Evolutionary conservation across 2,113 vertebrate genomes (phyloP).

Genomic region (Thunnus thynnus): DNA sequence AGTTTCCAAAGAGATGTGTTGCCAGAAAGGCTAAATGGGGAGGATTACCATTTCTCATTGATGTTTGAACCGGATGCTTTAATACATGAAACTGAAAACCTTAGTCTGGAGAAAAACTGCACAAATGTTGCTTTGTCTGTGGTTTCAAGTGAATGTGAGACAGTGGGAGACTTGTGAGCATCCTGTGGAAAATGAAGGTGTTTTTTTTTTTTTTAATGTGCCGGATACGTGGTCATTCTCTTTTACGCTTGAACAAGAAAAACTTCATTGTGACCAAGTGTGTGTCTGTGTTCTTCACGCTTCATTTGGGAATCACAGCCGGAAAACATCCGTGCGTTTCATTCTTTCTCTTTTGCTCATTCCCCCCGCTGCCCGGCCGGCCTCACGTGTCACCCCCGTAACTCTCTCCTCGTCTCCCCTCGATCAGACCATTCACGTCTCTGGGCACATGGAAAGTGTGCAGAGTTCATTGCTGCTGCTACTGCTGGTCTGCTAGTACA

Average conservation of each 20-base stretch:
- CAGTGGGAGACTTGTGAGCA: not conserved
- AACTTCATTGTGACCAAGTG: slow-evolving; percentile 40
- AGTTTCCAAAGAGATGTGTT: not conserved
- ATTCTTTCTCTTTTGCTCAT: slow-evolving; percentile 34
- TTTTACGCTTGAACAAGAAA: slow-evolving; percentile 20
- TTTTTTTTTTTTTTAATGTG: not conserved
- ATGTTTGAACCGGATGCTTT: slow-evolving; percentile 23
- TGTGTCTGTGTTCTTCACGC: slow-evolving; percentile 64
- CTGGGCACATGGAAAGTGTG: slow-evolving; percentile 43
- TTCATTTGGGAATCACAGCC: slow-evolving; percentile 67
- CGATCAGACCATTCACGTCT: slow-evolving; percentile 41
- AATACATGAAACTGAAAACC: slow-evolving; percentile 14
- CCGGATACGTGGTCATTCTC: not conserved
- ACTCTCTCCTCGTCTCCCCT: slow-evolving; percentile 36
- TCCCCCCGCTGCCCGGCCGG: slow-evolving; percentile 10
- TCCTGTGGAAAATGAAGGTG: slow-evolving; percentile 8
- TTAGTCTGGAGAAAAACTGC: not conserved
- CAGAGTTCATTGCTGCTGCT: slow-evolving; percentile 37
- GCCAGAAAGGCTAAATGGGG: not conserved
- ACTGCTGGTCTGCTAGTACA: slow-evolving; percentile 14
- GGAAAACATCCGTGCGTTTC: slow-evolving; percentile 64
- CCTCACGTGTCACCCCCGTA: slow-evolving; percentile 49
- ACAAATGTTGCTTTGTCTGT: slow-evolving; percentile 43
- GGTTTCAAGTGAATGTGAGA: slow-evolving; percentile 20
- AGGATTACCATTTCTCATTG: not conserved